Base-by-base conservation (phyloP, 2,113 vertebrate species). In the Festucalex cinctus region DNA sequence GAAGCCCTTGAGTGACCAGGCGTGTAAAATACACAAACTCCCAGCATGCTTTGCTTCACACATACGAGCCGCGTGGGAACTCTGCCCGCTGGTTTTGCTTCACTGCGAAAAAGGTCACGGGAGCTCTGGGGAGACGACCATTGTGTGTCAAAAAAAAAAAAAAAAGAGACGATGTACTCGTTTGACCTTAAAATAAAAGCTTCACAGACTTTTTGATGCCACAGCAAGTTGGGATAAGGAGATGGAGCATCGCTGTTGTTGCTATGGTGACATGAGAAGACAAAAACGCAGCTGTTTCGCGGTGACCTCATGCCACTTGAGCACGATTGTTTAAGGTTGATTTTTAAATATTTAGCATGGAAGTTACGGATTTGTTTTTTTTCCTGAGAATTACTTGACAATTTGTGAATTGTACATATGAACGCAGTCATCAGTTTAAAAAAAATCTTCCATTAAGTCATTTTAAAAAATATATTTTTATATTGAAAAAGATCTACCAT, bases 1-100 rank as follows among this genome's bases (percentile, higher is more conserved):
- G 79, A 83, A 85, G 72, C 81, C 75, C 80, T 76, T 70, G 76
- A 88, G 75, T 83, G 82, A 68, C 80, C 78, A 74, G 68, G 14
- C 70, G 36, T 36, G 74, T 71, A 71, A 69, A 71, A 8, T 71
- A 64, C 77, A 74, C 80, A 72, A 80, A 76, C 76, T 71, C 68
- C 1, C 53, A 65, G 78, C 71, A 70, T 41, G 64, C 77, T 71
- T 69, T 60, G 46, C 76, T 67, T 76, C 65, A 70, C 75, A n/a
- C 68, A 22, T 62, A 28, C 54, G 4, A 53, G 44, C 64, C 77
- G 60, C 76, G 66, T 6, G 44, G 75, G 72, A 59, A 68, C 68
- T 63, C 49, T 65, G 56, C 35, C 54, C 58, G 67, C 54, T 69
- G 63, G 65, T 80, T 76, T 78, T 72, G 75, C 74, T 79, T 70